Conservation (phyloP, 1,140 invertebrate genomes). For the Dryas iulia region DNA sequence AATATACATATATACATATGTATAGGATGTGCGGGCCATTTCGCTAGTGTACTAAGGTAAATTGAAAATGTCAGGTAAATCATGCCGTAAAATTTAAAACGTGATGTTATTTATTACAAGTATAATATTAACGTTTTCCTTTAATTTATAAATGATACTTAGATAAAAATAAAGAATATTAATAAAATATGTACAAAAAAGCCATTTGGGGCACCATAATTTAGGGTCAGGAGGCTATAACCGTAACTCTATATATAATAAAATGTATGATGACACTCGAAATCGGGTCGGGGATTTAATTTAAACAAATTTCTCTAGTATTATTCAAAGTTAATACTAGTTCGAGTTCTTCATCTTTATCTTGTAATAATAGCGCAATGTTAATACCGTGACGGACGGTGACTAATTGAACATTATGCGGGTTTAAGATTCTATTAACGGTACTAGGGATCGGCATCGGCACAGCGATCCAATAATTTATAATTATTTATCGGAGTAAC, state of each 20-base stretch:
- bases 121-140: too few species aligned
- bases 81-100: too few species aligned
- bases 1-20: too few species aligned
- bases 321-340: slow-evolving; percentile 13
- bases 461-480: slow-evolving; percentile 44
- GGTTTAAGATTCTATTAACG: slow-evolving; percentile 60
- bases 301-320: slow-evolving; percentile 5
- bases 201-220: not conserved
- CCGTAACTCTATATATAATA: slow-evolving; percentile 1
- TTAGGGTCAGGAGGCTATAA: slow-evolving; percentile 15
- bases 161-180: not conserved
- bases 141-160: too few species aligned
- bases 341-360: slow-evolving; percentile 29
- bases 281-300: slow-evolving; percentile 9
- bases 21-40: too few species aligned
- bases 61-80: too few species aligned
- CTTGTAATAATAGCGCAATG: slow-evolving; percentile 26
- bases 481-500: slow-evolving; percentile 45
- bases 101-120: too few species aligned
- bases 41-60: too few species aligned
- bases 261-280: slow-evolving; percentile 14
- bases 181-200: not conserved
- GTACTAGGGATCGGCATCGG: slow-evolving; percentile 36
- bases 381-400: slow-evolving; percentile 55
- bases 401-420: slow-evolving; percentile 57